Conservation (phyloP, 1,140 invertebrate species). For the Sipha flava region DNA sequence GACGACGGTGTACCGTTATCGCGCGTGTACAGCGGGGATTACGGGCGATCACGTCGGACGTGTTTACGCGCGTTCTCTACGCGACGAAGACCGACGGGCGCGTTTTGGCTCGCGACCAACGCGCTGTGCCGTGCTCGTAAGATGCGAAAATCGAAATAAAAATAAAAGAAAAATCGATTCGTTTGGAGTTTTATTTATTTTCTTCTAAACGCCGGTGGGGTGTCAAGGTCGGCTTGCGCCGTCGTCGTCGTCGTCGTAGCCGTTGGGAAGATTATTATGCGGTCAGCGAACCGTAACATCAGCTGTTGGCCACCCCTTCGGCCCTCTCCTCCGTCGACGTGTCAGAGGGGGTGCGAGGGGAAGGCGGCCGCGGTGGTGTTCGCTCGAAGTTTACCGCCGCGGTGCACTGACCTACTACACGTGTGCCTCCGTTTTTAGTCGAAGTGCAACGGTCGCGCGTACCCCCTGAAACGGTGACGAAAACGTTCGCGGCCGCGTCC, state of each 20-base stretch:
- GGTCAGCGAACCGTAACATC: constrained; percentile 26
- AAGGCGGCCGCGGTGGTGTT: background rate
- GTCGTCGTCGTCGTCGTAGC: background rate
- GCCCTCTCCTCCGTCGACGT: too few relatives aligned
- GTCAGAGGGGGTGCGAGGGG: background rate
- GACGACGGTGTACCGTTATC: too few relatives aligned
- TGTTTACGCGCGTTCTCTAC: too few relatives aligned
- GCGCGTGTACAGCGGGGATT: too few relatives aligned
- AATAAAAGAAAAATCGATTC: background rate
- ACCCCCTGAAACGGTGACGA: background rate
- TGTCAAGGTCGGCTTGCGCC: constrained; percentile 8
- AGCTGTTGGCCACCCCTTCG: constrained; percentile 5
- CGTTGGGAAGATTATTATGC: background rate
- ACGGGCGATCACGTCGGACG: too few relatives aligned
- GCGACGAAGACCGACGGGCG: too few relatives aligned
- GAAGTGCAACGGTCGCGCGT: too few relatives aligned
- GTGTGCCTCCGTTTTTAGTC: too few relatives aligned
- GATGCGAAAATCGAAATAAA: background rate
- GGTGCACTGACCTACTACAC: background rate
- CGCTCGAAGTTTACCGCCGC: background rate
- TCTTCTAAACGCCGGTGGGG: background rate
- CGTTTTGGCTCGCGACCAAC: too few relatives aligned
- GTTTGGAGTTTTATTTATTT: background rate
- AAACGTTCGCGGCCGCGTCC: background rate
- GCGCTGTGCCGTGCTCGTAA: too few relatives aligned